Conservation (phyloP, 2,113 vertebrate species). For the Halichoerus grypus region DNA sequence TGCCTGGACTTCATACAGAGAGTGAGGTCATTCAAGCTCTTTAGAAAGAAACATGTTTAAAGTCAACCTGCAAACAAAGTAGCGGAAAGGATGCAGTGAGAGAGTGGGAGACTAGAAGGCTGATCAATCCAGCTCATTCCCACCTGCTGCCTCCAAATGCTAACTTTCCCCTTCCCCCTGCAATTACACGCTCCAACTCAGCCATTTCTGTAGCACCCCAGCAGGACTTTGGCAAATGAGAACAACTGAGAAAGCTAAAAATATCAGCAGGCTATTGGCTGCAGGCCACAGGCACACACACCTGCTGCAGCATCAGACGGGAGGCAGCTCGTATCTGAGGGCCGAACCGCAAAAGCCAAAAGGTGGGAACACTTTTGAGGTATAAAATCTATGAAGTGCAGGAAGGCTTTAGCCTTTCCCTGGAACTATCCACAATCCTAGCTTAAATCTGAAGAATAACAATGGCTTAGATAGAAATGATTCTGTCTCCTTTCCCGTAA, state of each 20-base stretch:
- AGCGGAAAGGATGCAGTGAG: accelerated
- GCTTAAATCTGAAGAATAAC: background rate
- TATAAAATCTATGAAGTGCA: background rate
- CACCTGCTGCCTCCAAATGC: background rate
- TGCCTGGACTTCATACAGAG: background rate
- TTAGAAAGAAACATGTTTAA: background rate
- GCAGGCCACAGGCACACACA: background rate
- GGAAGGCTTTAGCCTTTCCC: background rate
- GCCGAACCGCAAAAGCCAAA: background rate
- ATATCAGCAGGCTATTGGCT: background rate
- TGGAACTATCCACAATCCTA: background rate
- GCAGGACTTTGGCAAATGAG: background rate
- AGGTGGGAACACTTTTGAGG: background rate
- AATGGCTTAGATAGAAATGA: background rate
- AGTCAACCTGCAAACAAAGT: background rate
- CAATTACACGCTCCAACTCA: background rate
- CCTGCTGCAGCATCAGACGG: background rate
- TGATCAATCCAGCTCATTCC: accelerated
- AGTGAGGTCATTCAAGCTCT: background rate
- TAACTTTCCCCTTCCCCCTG: background rate
- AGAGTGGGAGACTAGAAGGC: background rate
- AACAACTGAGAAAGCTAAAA: conserved; percentile 27
- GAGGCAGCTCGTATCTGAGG: background rate
- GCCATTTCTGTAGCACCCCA: background rate
- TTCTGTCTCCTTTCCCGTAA: background rate